A percentile compares a stretch with the other conserved stretches of the same genome.
These are phyloP conservation scores for fruit fly (Drosophila melanogaster) DNA, from an alignment of 1,140 invertebrate species.

Conservation along the genomic window Release_6_plus_ISO1_MT NT_037436.4:1519501-1520000, in stretches of 20 bases:
- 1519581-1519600: neutral
- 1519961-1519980: slow-evolving; percentile 91
- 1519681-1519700: neutral
- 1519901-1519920: slow-evolving; percentile 1
- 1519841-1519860: slow-evolving; percentile 9
- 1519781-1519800: slow-evolving; percentile 57
- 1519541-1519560: slow-evolving; percentile 16
- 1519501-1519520: neutral
- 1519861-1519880: slow-evolving; percentile 8
- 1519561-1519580: slow-evolving; percentile 2
- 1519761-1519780: slow-evolving; percentile 42
- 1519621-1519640: neutral
- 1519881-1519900: slow-evolving; percentile 5
- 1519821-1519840: slow-evolving; percentile 68
- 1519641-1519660: neutral
- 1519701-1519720: neutral
- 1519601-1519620: slow-evolving; percentile 4
- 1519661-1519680: slow-evolving; percentile 4
- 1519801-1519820: slow-evolving; percentile 55
- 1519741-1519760: slow-evolving; percentile 60
- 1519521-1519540: neutral
- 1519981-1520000: slow-evolving; percentile 89
- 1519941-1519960: slow-evolving; percentile 89
- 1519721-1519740: slow-evolving; percentile 39
- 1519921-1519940: slow-evolving; percentile 37